A percentile compares a stretch with the other conserved stretches of the same genome.
These are phyloP conservation scores for Brachionus rubens DNA, from an alignment of 1,140 invertebrate species.

Conservation along the genomic window DNA sequence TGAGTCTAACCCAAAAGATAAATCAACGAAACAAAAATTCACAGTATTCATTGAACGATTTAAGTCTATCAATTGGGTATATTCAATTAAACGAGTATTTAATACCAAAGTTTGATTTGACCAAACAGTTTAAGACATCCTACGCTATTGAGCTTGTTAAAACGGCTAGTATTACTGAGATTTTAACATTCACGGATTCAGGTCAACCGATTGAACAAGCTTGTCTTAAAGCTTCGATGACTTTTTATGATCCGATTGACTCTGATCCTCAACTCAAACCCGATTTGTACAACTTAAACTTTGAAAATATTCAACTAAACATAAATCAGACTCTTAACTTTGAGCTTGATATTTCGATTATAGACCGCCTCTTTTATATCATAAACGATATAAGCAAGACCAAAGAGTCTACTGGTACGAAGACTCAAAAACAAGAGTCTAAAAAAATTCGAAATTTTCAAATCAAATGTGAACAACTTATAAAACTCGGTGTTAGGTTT, in stretches of 20 bases:
- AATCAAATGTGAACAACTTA: not conserved
- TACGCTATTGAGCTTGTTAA: not conserved
- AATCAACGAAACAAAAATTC: not conserved
- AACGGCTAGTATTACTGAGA: not conserved
- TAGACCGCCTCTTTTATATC: conserved; percentile 20
- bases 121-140: not conserved
- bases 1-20: conserved; percentile 14
- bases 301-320: not conserved
- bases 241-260: conserved; percentile 21
- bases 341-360: conserved; percentile 42
- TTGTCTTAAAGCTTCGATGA: not conserved
- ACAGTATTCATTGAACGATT: conserved; percentile 22
- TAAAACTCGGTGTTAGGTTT: conserved; percentile 18
- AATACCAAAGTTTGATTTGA: not conserved
- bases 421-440: not conserved
- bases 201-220: not conserved
- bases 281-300: not conserved
- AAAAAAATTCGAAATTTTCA: conserved; percentile 4
- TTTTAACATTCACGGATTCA: not conserved
- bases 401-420: not conserved
- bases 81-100: conserved; percentile 31
- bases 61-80: not conserved
- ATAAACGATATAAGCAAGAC: not conserved
- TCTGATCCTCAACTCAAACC: too few relatives aligned
- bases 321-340: not conserved